phyloP scores from a whole-genome alignment of 2,113 vertebrate genomes.

The Albula glossodonta region DNA sequence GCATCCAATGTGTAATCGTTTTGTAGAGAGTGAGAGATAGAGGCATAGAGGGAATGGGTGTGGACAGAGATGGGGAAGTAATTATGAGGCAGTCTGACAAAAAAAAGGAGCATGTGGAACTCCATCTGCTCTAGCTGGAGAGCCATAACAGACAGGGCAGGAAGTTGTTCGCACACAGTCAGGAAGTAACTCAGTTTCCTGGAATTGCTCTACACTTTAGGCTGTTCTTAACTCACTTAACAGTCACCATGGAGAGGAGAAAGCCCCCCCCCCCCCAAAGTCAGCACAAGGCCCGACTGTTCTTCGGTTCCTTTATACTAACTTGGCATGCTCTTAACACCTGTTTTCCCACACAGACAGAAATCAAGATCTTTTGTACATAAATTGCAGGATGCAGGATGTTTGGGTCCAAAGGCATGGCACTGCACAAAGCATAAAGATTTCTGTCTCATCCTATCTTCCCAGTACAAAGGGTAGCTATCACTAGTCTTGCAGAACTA shows the following conservation, averaged over 20 bases:
- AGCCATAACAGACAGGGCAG: conserved; percentile 64
- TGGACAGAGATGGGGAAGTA: conserved; percentile 65
- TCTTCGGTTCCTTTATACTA: neutral
- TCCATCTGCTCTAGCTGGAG: conserved; percentile 57
- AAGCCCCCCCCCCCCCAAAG: conserved; percentile 24
- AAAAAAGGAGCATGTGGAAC: conserved; percentile 53
- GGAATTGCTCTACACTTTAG: conserved; percentile 63
- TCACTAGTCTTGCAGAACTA: no score
- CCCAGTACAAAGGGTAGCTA: no score
- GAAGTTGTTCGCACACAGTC: conserved; percentile 75
- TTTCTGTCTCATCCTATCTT: no score
- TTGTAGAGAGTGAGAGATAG: neutral
- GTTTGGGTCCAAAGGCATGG: no score
- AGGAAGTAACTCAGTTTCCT: conserved; percentile 79
- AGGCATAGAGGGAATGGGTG: conserved; percentile 41
- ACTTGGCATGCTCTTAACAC: neutral
- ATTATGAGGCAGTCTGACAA: conserved; percentile 50
- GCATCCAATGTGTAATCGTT: neutral
- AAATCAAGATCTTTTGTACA: neutral
- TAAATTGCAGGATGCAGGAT: neutral
- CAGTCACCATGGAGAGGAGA: conserved; percentile 54
- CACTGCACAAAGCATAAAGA: no score
- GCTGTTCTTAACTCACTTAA: conserved; percentile 31
- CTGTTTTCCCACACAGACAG: neutral
- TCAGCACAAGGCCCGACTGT: conserved; percentile 39